Evolutionary conservation across 2,797 vertebrate genomes (phyloP).

Genomic region (Gymnodraco acuticeps): DNA sequence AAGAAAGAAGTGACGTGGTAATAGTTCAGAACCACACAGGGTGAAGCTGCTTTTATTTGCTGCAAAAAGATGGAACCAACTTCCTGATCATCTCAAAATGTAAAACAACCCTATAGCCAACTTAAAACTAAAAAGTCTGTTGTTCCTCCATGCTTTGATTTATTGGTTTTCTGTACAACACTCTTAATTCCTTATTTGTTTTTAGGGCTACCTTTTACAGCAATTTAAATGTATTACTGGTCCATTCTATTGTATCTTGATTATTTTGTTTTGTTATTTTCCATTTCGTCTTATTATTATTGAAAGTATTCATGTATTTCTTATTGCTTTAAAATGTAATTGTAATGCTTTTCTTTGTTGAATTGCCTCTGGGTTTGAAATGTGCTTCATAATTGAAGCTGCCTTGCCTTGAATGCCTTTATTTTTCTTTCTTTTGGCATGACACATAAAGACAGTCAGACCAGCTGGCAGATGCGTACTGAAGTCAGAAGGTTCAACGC

Average conservation of each 20-base stretch:
- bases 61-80: neutral
- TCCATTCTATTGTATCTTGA: neutral
- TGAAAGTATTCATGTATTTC: neutral
- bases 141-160: neutral
- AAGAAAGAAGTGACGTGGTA: neutral
- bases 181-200: neutral
- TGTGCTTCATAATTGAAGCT: neutral
- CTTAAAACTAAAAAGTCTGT: neutral
- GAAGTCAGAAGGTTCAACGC: constrained; percentile 3
- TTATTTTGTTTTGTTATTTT: neutral
- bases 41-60: neutral
- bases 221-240: neutral
- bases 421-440: neutral
- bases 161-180: neutral
- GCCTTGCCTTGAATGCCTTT: neutral
- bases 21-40: neutral
- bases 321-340: neutral
- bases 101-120: neutral
- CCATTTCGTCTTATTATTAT: no score
- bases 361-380: constrained; percentile 9
- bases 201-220: neutral
- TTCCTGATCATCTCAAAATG: neutral
- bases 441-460: neutral
- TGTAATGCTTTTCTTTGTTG: neutral
- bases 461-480: neutral